phyloP scores from a whole-genome alignment of 2,888 invertebrate species.

The Plagodis pulveraria region DNA sequence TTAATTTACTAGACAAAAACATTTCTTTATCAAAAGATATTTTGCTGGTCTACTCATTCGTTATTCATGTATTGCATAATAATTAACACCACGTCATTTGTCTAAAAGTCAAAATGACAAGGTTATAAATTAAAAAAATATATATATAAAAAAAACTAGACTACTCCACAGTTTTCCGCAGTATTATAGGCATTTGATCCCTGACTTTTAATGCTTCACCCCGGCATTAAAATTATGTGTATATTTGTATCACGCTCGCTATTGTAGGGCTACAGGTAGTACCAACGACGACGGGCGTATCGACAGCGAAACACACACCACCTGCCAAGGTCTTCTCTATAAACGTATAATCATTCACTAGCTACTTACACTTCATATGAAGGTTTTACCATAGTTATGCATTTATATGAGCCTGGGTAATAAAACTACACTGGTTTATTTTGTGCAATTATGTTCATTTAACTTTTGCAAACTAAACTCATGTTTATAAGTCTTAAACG shows the following conservation, averaged over 20 bases:
- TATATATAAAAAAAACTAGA: too few species aligned
- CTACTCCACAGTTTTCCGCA: slow-evolving; percentile 54
- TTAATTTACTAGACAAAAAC: too few species aligned
- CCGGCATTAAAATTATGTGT: slow-evolving; percentile 84
- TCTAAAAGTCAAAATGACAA: too few species aligned
- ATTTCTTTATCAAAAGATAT: too few species aligned
- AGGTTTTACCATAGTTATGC: not conserved
- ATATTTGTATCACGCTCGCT: slow-evolving; percentile 84
- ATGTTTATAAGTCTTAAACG: too few species aligned
- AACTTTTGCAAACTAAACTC: too few species aligned
- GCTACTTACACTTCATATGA: slow-evolving; percentile 6
- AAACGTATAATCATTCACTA: slow-evolving; percentile 37
- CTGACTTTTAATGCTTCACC: slow-evolving; percentile 86
- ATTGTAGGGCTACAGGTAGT: slow-evolving; percentile 72
- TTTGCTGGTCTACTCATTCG: too few species aligned
- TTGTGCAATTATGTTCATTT: too few species aligned
- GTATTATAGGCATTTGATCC: slow-evolving; percentile 84
- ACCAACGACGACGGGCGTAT: slow-evolving; percentile 60
- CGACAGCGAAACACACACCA: slow-evolving; percentile 71
- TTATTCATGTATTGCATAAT: too few species aligned
- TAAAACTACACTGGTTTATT: too few species aligned
- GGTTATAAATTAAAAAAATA: slow-evolving; percentile 6
- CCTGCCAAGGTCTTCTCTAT: slow-evolving; percentile 69
- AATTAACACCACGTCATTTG: too few species aligned
- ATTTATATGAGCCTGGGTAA: not conserved